phyloP scores from a whole-genome alignment of 2,888 invertebrate genomes.

The Aromia moschata region DNA sequence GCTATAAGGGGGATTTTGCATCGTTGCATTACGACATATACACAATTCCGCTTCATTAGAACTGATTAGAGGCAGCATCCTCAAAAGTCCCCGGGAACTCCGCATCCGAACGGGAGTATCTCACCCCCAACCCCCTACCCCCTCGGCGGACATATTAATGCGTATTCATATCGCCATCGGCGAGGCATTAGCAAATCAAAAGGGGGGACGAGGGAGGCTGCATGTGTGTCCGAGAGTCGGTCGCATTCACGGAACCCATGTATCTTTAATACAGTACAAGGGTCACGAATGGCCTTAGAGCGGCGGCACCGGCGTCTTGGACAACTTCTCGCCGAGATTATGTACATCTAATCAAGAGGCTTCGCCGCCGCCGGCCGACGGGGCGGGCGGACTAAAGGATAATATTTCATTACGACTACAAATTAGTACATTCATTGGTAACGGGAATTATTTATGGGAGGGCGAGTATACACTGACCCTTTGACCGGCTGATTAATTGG shows the following conservation, averaged over 20 bases:
- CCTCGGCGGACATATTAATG: constrained; percentile 51
- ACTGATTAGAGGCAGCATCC: constrained; percentile 7
- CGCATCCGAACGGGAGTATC: not conserved
- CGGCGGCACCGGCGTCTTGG: constrained; percentile 35
- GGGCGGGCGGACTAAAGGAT: constrained; percentile 23
- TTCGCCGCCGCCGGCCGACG: constrained; percentile 17
- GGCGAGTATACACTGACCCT: constrained; percentile 50
- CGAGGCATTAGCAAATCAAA: constrained; percentile 49
- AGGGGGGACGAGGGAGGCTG: constrained; percentile 48
- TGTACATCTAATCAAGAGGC: constrained; percentile 45
- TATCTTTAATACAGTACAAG: constrained; percentile 48
- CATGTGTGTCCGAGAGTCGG: constrained; percentile 46
- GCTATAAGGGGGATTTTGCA: too few relatives aligned
- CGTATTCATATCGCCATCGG: constrained; percentile 49
- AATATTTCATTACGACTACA: constrained; percentile 42
- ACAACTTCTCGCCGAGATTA: constrained; percentile 46
- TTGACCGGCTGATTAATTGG: constrained; percentile 46
- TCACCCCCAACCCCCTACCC: too few relatives aligned
- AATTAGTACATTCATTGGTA: constrained; percentile 43
- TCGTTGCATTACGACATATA: too few relatives aligned
- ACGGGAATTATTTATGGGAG: constrained; percentile 42
- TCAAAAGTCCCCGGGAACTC: constrained; percentile 6
- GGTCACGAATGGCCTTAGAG: constrained; percentile 38
- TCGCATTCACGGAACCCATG: constrained; percentile 40
- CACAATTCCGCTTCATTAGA: constrained; percentile 7